Percentiles rank a stretch among this genome's conserved stretches.
These are phyloP conservation scores for Lordiphosa fenestrarum DNA, from an alignment of 2,888 invertebrate genomes.

Conservation along the genomic window DNA sequence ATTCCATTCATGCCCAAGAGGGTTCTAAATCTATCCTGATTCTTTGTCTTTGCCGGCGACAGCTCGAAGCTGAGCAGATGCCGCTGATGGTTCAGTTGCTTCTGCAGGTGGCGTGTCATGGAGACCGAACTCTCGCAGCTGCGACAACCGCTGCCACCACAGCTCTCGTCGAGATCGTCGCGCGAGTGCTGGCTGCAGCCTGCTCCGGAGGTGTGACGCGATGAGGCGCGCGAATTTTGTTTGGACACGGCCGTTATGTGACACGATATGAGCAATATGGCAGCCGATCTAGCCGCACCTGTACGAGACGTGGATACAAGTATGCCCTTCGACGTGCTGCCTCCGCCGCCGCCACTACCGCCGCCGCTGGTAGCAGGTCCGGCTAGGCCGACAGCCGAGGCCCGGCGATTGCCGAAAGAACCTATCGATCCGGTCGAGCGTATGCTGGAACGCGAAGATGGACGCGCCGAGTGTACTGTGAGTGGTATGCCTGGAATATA, in stretches of 20 bases:
- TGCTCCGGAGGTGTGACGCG: slow-evolving; percentile 78
- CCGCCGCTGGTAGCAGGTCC: slow-evolving; percentile 73
- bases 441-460: slow-evolving; percentile 83
- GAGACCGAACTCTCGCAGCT: slow-evolving; percentile 79
- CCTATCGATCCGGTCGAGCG: slow-evolving; percentile 83
- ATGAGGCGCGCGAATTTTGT: slow-evolving; percentile 80
- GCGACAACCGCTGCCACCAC: slow-evolving; percentile 69
- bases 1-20: slow-evolving; percentile 80
- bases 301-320: slow-evolving; percentile 90
- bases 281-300: slow-evolving; percentile 96
- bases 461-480: slow-evolving; percentile 84
- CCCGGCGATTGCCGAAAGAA: slow-evolving; percentile 81
- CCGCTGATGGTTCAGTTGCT: slow-evolving; percentile 80
- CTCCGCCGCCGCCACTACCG: slow-evolving; percentile 80
- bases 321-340: slow-evolving; percentile 84
- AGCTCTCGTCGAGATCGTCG: slow-evolving; percentile 80
- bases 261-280: slow-evolving; percentile 97
- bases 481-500: slow-evolving; percentile 82
- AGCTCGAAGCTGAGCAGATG: slow-evolving; percentile 80
- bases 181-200: slow-evolving; percentile 78
- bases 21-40: slow-evolving; percentile 80
- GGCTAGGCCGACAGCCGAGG: slow-evolving; percentile 81
- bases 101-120: slow-evolving; percentile 80
- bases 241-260: slow-evolving; percentile 84
- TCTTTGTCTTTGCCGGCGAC: slow-evolving; percentile 79